These are phyloP conservation scores for Sylvilagus floridanus DNA, from an alignment of 2,797 vertebrate genomes.

Conservation along the genomic window DNA sequence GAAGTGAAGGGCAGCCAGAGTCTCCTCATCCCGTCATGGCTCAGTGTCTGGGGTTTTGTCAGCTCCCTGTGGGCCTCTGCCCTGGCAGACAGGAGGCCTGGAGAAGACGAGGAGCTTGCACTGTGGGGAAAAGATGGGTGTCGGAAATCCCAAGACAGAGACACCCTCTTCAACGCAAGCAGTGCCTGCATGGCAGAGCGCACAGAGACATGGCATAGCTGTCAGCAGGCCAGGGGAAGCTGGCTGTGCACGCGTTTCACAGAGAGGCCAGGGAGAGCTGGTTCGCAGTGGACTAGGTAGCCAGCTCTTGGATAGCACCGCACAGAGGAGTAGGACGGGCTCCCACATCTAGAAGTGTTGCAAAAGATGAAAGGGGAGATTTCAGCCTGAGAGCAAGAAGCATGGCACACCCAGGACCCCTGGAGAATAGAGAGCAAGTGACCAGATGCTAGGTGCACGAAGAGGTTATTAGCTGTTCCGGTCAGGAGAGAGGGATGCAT, in stretches of 20 bases:
- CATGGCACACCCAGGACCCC: background rate
- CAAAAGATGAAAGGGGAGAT: background rate
- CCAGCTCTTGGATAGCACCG: background rate
- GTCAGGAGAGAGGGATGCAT: background rate
- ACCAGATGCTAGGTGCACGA: background rate
- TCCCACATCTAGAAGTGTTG: background rate
- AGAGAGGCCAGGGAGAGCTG: background rate
- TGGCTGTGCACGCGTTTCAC: background rate
- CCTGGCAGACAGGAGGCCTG: background rate
- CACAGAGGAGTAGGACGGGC: background rate
- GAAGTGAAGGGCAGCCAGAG: background rate
- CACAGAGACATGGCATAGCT: background rate
- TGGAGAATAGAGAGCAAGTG: background rate
- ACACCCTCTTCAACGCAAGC: background rate
- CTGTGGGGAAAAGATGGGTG: accelerated
- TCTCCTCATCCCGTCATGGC: background rate
- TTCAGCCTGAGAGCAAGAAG: background rate
- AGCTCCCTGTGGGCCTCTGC: background rate
- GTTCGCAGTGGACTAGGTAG: background rate
- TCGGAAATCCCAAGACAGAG: background rate
- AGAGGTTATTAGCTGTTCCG: background rate
- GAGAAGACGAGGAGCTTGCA: background rate
- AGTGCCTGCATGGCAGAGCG: background rate
- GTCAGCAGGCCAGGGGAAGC: background rate
- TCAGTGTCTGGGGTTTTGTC: background rate